Percentiles rank a stretch among this genome's conserved stretches.
These are phyloP conservation scores for sheep (Ovis aries) DNA, from an alignment of 2,113 vertebrate species.

Conservation along the genomic window DNA sequence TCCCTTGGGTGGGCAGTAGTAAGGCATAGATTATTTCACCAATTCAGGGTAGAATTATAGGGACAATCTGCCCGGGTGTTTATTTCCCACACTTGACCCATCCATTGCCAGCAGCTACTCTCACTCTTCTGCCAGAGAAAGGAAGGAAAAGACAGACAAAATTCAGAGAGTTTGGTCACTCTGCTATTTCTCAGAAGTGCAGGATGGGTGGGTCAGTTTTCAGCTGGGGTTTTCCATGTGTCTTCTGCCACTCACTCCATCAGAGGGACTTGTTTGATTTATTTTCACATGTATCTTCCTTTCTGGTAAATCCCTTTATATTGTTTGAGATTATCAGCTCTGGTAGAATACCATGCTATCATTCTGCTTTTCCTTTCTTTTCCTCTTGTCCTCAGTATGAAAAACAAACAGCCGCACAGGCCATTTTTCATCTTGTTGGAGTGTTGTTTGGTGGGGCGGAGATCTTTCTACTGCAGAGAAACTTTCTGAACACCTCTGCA, in stretches of 20 bases:
- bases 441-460: background rate
- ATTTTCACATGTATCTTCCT: background rate
- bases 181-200: background rate
- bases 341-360: background rate
- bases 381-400: background rate
- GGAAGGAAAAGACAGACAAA: background rate
- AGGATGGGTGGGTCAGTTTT: background rate
- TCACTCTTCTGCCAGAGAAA: background rate
- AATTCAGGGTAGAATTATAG: background rate
- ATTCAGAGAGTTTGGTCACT: background rate
- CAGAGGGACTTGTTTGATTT: background rate
- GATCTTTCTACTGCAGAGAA: background rate
- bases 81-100: background rate
- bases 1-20: background rate
- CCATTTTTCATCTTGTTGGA: background rate
- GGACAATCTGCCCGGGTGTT: background rate
- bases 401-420: background rate
- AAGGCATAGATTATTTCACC: background rate
- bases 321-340: background rate
- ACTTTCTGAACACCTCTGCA: background rate
- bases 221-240: background rate
- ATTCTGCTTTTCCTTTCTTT: background rate
- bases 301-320: slow-evolving; percentile 6
- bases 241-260: background rate
- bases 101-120: background rate